Evolutionary conservation across 2,113 vertebrate genomes (phyloP).

Genomic region (Ceyx margarethae): DNA sequence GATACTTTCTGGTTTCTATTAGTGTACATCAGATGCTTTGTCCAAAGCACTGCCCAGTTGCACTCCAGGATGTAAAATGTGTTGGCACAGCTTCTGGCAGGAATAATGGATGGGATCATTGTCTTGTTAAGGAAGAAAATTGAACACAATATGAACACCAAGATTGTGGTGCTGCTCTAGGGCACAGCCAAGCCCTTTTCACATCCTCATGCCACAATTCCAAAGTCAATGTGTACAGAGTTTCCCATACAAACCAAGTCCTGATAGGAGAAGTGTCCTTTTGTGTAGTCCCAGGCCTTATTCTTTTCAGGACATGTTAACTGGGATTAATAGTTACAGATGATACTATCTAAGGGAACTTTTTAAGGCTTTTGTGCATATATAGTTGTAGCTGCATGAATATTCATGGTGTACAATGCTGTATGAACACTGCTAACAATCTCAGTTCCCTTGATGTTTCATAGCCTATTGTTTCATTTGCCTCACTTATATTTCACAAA

Average conservation of each 20-base stretch:
- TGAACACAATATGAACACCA: not conserved
- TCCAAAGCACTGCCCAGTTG: not conserved
- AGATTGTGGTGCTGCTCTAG: not conserved
- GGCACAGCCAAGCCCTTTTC: not conserved
- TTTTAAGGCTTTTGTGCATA: slow-evolving; percentile 35
- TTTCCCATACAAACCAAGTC: not conserved
- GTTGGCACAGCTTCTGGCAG: not conserved
- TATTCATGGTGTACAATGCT: slow-evolving; percentile 62
- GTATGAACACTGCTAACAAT: slow-evolving; percentile 22
- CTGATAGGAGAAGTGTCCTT: not conserved
- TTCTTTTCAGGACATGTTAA: not conserved
- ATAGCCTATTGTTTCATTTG: slow-evolving; percentile 45
- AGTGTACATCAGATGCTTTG: not conserved
- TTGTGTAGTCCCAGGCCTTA: not conserved
- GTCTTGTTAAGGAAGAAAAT: not conserved
- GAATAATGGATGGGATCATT: not conserved
- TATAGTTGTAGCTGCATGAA: slow-evolving; percentile 43
- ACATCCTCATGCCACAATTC: not conserved
- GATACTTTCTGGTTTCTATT: not conserved
- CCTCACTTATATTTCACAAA: slow-evolving; percentile 33
- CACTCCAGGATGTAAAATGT: not conserved
- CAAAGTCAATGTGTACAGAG: not conserved
- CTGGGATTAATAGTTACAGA: slow-evolving; percentile 30
- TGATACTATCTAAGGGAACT: slow-evolving; percentile 1
- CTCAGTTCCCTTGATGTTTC: slow-evolving; percentile 57